Conservation (phyloP, 2,888 invertebrate genomes). For the Hesperia comma region DNA sequence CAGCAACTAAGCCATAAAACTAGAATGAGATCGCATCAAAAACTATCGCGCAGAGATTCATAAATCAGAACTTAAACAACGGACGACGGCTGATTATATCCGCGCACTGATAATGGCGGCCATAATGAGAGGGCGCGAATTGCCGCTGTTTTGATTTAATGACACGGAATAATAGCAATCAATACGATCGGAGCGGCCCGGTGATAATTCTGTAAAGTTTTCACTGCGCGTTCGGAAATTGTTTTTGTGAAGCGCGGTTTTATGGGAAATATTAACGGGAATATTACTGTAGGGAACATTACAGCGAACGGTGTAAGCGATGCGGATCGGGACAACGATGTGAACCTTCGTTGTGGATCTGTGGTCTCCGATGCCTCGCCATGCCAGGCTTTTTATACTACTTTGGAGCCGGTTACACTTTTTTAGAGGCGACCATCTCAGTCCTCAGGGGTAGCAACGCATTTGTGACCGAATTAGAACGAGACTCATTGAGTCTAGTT, state of each 20-base stretch:
- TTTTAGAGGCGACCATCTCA: too few relatives aligned
- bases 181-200: conserved; percentile 52
- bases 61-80: conserved; percentile 72
- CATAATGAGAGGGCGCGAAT: conserved; percentile 68
- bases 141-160: conserved; percentile 77
- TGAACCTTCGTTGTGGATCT: too few relatives aligned
- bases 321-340: too few relatives aligned
- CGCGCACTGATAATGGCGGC: conserved; percentile 61
- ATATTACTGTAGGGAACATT: not conserved
- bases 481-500: too few relatives aligned
- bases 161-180: conserved; percentile 76
- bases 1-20: conserved; percentile 61
- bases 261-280: conserved; percentile 11
- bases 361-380: too few relatives aligned
- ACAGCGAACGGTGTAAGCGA: too few relatives aligned
- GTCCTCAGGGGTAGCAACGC: too few relatives aligned
- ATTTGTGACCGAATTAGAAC: too few relatives aligned
- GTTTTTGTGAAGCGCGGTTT: conserved; percentile 22
- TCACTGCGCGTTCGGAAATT: conserved; percentile 23
- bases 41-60: conserved; percentile 63
- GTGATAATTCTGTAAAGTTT: conserved; percentile 36
- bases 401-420: too few relatives aligned
- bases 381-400: too few relatives aligned
- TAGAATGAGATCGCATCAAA: conserved; percentile 70
- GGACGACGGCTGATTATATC: conserved; percentile 67